Percentiles rank a stretch among this genome's conserved stretches.
phyloP scores from a whole-genome alignment of 2,797 vertebrate species.

The Peromyscus melanophrys region DNA sequence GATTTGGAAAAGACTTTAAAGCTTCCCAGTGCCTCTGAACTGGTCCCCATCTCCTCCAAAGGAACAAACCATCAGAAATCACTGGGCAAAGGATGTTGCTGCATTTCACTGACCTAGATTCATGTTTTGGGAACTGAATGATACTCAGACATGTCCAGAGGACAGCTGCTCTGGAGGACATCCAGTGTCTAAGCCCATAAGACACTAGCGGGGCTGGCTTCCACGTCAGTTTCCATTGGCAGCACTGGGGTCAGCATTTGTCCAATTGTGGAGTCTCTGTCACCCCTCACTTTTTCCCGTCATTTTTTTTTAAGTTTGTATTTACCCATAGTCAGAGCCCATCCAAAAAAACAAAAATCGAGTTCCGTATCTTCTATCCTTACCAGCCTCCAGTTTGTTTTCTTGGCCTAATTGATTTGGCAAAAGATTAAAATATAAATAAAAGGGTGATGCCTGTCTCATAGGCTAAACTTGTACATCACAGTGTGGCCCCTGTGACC shows the following conservation, averaged over 20 bases:
- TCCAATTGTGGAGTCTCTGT: constrained; percentile 49
- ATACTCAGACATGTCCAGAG: constrained; percentile 42
- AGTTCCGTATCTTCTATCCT: neutral
- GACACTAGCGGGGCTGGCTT: constrained; percentile 57
- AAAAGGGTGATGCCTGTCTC: neutral
- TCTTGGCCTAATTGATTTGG: constrained; percentile 37
- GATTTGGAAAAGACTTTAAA: constrained; percentile 26
- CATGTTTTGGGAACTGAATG: constrained; percentile 58
- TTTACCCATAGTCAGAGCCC: neutral
- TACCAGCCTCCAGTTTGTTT: neutral
- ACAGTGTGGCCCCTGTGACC: neutral
- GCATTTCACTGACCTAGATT: constrained; percentile 70
- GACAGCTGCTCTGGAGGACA: constrained; percentile 57
- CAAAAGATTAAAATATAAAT: neutral
- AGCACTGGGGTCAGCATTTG: neutral
- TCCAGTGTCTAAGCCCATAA: constrained; percentile 51
- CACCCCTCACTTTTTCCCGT: constrained; percentile 38
- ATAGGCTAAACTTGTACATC: neutral
- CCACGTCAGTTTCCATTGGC: constrained; percentile 76
- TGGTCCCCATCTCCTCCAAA: neutral
- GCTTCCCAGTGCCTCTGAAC: neutral
- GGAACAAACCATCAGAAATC: neutral
- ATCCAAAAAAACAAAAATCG: neutral
- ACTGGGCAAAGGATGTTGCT: neutral
- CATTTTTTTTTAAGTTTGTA: constrained; percentile 23